phyloP scores from a whole-genome alignment of 2,113 vertebrate genomes.

The Sander lucioperca region DNA sequence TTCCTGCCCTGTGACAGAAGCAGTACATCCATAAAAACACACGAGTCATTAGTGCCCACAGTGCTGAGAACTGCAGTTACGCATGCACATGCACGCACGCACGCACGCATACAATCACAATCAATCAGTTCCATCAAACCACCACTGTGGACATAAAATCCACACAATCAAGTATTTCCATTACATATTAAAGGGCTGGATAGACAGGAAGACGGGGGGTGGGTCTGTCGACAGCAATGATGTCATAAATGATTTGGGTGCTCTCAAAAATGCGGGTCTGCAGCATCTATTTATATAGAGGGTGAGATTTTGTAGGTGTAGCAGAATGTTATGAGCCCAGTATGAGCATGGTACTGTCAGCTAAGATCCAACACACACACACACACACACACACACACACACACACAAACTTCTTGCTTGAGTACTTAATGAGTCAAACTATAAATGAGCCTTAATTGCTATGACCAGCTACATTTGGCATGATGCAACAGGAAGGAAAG shows the following conservation, averaged over 20 bases:
- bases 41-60: slow-evolving; percentile 62
- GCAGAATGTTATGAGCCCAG: neutral
- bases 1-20: slow-evolving; percentile 39
- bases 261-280: neutral
- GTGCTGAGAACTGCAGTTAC: slow-evolving; percentile 30
- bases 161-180: slow-evolving; percentile 20
- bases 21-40: slow-evolving; percentile 33
- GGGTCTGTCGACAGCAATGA: neutral
- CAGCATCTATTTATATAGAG: neutral
- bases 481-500: slow-evolving; percentile 32
- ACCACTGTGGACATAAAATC: neutral
- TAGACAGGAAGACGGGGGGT: neutral
- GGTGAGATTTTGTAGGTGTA: neutral
- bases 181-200: neutral
- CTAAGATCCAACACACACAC: neutral
- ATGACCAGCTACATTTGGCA: slow-evolving; percentile 17
- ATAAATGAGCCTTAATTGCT: slow-evolving; percentile 37
- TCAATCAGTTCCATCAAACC: slow-evolving; percentile 3
- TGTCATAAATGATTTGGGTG: slow-evolving; percentile 23
- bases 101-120: slow-evolving; percentile 37
- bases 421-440: slow-evolving; percentile 24
- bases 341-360: neutral
- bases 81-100: neutral
- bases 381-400: neutral
- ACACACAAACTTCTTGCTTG: neutral